Evolutionary conservation across 2,888 invertebrate genomes (phyloP), one percentile per base, ranked within the genome.

Genomic region (Clunio marinus): DNA sequence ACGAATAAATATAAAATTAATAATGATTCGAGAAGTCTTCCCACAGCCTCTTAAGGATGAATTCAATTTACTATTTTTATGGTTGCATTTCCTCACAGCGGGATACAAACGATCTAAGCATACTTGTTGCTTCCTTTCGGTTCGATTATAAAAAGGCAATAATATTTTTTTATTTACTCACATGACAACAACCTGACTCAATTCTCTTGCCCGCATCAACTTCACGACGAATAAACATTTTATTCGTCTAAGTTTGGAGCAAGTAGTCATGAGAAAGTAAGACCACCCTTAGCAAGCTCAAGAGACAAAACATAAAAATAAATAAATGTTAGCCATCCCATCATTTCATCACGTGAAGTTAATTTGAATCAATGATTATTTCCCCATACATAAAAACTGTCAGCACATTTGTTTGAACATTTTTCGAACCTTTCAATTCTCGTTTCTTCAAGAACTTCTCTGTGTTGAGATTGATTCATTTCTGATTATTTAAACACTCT

Each of bases 131-230:
- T 63, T 27, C 63, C 24, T 28, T 57, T 27, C 17, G 25, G n/a
- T 20, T 46, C 63, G 46, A 63, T 63, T 27, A 41, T 41, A 62
- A 62, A 62, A 63, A 46, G 63, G 45, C 25, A 45, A 63, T 63
- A 46, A 63, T 25, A 27, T 46, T 63, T 63, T 27, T 46, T 17
- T 20, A 8, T 24, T 27, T 24, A 13, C 13, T n/a, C 57, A 57
- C 27, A 57, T 24, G n/a, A 17, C 22, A 51, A 51, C n/a, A n/a
- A n/a, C n/a, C n/a, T n/a, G n/a, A n/a, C n/a, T n/a, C n/a, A 32
- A 41, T 10, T 41, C 10, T 3, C 41, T 41, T 2, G 32, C 32
- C 32, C 32, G 41, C 41, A 41, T 41, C 10, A n/a, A n/a, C n/a
- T n/a, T n/a, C n/a, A n/a, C n/a, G n/a, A n/a, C n/a, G 41, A 41